Evolutionary conservation across 2,113 vertebrate genomes (phyloP), one percentile per base, ranked within the genome.

Genomic region (Aptenodytes patagonicus): DNA sequence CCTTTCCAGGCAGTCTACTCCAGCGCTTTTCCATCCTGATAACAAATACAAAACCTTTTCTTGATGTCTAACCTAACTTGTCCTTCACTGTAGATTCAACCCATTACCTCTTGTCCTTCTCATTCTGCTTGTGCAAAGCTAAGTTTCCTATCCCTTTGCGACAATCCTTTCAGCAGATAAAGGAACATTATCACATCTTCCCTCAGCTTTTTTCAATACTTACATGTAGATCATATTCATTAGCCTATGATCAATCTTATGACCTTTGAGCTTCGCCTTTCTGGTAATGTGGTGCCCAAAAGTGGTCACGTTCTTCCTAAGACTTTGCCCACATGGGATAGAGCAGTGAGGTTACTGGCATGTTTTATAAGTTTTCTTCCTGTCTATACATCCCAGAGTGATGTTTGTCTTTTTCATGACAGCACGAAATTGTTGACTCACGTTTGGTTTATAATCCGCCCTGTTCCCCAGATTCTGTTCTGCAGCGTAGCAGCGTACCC

Each of bases 151-250:
- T 9, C 13, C 19, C 9, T 83, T 64, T 81, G 49, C 1, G 3
- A 13, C 10, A 58, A 16, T 29, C 20, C 25, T 72, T 46, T 58
- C 21, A 40, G 60, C 34, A 84, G 21, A 16, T 52, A 11, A 69
- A 42, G 32, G 61, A 82, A 3, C 0, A 0, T 31, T 44, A 26
- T 34, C 14, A 21, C 13, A 58, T 4, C 2, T 36, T 78, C 24
- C 55, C 24, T 82, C 24, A 16, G 10, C 4, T 78, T 73, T 89
- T 83, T 60, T 32, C 21, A 16, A 2, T 16, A 6, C 2, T 52
- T 79, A 29, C 1, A 17, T 66, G 42, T 72, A 10, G 9, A 24
- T 47, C 19, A 6, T 1, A 4, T 34, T 82, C 17, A 31, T 73
- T 57, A 54, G 3, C 31, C 18, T 61, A 5, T 51, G 28, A 9